These are phyloP conservation scores for Drosophila miranda DNA, from an alignment of 1,140 invertebrate species.

Conservation along the genomic window DNA sequence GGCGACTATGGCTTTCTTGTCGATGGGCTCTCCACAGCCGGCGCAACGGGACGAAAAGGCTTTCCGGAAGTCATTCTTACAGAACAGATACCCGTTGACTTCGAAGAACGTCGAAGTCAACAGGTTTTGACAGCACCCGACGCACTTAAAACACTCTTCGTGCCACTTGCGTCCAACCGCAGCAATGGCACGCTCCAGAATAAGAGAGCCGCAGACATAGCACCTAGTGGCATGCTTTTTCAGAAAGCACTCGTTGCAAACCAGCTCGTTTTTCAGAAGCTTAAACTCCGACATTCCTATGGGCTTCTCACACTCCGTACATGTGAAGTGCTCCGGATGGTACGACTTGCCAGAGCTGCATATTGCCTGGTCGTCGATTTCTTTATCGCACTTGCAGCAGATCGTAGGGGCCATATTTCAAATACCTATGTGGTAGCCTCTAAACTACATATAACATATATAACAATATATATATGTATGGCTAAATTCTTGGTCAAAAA, in stretches of 20 bases:
- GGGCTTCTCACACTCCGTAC: slow-evolving; percentile 18
- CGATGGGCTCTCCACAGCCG: slow-evolving; percentile 37
- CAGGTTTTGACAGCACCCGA: slow-evolving; percentile 36
- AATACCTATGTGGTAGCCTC: too few relatives aligned
- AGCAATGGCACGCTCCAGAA: slow-evolving; percentile 19
- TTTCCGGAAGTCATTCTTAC: slow-evolving; percentile 37
- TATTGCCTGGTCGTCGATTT: slow-evolving; percentile 10
- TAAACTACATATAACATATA: too few relatives aligned
- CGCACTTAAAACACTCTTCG: slow-evolving; percentile 45
- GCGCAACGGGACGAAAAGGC: slow-evolving; percentile 40
- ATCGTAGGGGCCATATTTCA: slow-evolving; percentile 18
- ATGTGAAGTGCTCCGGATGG: slow-evolving; percentile 51
- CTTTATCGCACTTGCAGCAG: slow-evolving; percentile 45
- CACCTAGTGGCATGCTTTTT: slow-evolving; percentile 27
- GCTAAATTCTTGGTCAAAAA: too few relatives aligned
- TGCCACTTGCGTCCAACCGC: slow-evolving; percentile 47
- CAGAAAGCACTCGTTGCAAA: slow-evolving; percentile 35
- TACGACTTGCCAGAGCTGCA: slow-evolving; percentile 35
- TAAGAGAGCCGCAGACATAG: slow-evolving; percentile 22
- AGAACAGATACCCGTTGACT: slow-evolving; percentile 53
- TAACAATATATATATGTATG: too few relatives aligned
- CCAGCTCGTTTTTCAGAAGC: slow-evolving; percentile 25
- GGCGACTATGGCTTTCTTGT: slow-evolving; percentile 23
- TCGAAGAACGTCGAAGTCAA: slow-evolving; percentile 32
- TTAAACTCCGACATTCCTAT: slow-evolving; percentile 14